phyloP scores from a whole-genome alignment of 2,797 vertebrate species.

The Urophycis tenuis region DNA sequence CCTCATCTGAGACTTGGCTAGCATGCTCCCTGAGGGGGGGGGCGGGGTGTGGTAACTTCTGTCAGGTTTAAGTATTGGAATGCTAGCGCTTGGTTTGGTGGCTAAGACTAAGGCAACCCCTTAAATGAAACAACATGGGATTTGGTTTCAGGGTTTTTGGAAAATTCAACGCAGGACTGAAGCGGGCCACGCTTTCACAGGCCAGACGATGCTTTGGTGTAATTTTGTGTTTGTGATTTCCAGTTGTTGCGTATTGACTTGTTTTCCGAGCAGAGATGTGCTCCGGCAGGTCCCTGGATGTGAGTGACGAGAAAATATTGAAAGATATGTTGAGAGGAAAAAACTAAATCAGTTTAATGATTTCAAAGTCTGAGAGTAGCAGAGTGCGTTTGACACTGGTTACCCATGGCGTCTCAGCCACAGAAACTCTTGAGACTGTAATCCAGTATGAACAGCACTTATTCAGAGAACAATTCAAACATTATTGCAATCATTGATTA shows the following conservation, averaged over 20 bases:
- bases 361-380: constrained; percentile 34
- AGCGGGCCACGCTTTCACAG: constrained; percentile 63
- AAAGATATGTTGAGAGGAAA: not conserved
- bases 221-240: constrained; percentile 23
- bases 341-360: constrained; percentile 24
- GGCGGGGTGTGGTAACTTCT: constrained; percentile 50
- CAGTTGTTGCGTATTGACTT: constrained; percentile 21
- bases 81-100: constrained; percentile 65
- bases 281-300: constrained; percentile 19
- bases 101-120: constrained; percentile 54
- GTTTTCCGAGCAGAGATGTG: not conserved
- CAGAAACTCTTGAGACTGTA: constrained; percentile 35
- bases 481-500: constrained; percentile 53
- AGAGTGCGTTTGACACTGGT: constrained; percentile 29
- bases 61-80: constrained; percentile 57
- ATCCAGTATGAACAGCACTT: constrained; percentile 32
- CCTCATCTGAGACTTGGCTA: constrained; percentile 46
- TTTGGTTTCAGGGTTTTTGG: constrained; percentile 54
- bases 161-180: constrained; percentile 61
- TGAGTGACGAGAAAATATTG: constrained; percentile 12
- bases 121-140: constrained; percentile 85
- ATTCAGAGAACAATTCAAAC: constrained; percentile 39
- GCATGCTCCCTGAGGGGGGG: not conserved
- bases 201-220: constrained; percentile 56
- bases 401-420: constrained; percentile 37